Evolutionary conservation across 2,888 invertebrate species (phyloP).

Genomic region (Spodoptera exigua): DNA sequence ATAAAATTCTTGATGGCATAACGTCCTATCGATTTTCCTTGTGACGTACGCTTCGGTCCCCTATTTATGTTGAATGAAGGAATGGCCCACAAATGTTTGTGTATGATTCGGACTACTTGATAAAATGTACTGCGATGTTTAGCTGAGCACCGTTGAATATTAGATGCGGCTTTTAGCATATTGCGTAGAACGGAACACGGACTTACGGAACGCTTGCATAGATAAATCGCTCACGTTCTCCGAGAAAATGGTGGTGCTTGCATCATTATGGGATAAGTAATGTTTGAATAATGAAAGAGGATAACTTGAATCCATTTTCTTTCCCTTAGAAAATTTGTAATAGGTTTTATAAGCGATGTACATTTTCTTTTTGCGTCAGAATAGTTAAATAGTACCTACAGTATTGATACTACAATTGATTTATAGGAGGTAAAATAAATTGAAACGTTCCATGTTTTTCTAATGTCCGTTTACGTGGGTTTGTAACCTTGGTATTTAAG

Average conservation of each 20-base stretch:
- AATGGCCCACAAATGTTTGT: slow-evolving; percentile 35
- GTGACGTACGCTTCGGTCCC: slow-evolving; percentile 46
- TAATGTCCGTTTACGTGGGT: not conserved
- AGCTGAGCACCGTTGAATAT: slow-evolving; percentile 34
- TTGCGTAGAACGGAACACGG: slow-evolving; percentile 30
- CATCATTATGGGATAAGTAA: slow-evolving; percentile 3
- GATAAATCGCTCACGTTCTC: slow-evolving; percentile 27
- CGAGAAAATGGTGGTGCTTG: slow-evolving; percentile 27
- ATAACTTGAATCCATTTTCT: not conserved
- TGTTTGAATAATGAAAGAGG: slow-evolving; percentile 4
- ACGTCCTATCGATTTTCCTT: slow-evolving; percentile 57
- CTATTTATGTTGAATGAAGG: slow-evolving; percentile 58
- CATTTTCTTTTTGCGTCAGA: slow-evolving; percentile 7
- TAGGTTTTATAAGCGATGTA: slow-evolving; percentile 3
- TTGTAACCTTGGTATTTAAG: slow-evolving; percentile 20
- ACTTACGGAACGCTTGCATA: slow-evolving; percentile 4
- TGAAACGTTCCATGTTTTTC: slow-evolving; percentile 11
- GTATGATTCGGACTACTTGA: slow-evolving; percentile 20
- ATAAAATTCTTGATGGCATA: slow-evolving; percentile 56
- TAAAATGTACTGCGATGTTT: slow-evolving; percentile 15
- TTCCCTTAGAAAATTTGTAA: not conserved
- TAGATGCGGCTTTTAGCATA: slow-evolving; percentile 57
- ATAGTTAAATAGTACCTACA: slow-evolving; percentile 27
- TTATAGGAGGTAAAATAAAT: slow-evolving; percentile 15
- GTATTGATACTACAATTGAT: slow-evolving; percentile 31